Conservation (phyloP, 2,113 vertebrate genomes). For the Silurus meridionalis region DNA sequence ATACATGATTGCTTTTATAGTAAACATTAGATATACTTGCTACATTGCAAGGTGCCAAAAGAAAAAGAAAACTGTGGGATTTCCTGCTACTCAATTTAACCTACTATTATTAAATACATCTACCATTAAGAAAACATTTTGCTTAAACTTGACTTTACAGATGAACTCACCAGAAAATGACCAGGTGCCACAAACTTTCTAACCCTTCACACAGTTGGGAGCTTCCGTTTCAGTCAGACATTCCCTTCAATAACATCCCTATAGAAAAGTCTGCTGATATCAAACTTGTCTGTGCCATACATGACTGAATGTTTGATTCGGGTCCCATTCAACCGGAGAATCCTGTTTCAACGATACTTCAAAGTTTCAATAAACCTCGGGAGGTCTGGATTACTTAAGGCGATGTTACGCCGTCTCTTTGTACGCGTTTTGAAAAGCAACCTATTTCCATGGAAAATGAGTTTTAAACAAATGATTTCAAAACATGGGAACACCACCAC, state of each 20-base stretch:
- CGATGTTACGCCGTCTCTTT: neutral
- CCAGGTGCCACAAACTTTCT: neutral
- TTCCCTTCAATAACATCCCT: neutral
- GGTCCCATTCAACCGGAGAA: neutral
- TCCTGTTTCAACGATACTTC: neutral
- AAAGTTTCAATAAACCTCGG: neutral
- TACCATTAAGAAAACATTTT: neutral
- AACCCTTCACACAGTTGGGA: neutral
- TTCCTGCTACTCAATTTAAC: neutral
- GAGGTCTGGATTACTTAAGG: neutral
- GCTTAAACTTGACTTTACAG: neutral
- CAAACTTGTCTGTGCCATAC: too few species aligned
- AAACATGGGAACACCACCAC: too few species aligned
- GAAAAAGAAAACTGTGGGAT: neutral
- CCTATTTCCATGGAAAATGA: neutral
- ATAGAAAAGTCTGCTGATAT: neutral
- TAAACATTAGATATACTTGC: neutral
- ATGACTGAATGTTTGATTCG: neutral
- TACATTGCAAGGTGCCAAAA: neutral
- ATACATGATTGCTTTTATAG: neutral
- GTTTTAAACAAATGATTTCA: neutral
- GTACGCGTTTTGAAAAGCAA: neutral
- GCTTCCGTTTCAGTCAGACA: neutral
- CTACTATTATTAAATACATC: neutral
- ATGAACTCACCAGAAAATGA: neutral